These are phyloP conservation scores for Pygocentrus nattereri DNA, from an alignment of 2,797 vertebrate genomes.

Conservation along the genomic window DNA sequence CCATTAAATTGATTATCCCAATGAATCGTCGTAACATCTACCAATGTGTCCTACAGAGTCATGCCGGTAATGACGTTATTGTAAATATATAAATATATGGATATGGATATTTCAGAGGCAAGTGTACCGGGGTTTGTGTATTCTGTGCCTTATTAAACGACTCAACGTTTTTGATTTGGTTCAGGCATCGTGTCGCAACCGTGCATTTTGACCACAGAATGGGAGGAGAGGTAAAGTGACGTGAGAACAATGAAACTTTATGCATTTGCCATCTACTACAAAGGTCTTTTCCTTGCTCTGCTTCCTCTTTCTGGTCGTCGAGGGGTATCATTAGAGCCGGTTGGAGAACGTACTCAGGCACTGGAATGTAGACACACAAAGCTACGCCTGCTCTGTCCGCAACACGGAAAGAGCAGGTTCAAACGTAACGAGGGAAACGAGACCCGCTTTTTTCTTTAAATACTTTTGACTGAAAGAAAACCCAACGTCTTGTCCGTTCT, in stretches of 20 bases:
- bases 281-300: not conserved
- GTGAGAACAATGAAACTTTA: not conserved
- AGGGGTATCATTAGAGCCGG: not conserved
- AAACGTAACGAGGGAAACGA: not conserved
- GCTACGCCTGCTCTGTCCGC: not conserved
- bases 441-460: not conserved
- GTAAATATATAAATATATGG: conserved; percentile 92
- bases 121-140: conserved; percentile 98
- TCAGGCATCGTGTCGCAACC: conserved; percentile 75
- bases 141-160: conserved; percentile 97
- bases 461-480: conserved; percentile 34
- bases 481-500: too few species aligned
- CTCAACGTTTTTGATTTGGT: conserved; percentile 69
- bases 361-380: conserved; percentile 1
- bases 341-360: not conserved
- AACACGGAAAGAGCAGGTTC: not conserved
- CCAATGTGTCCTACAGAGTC: conserved; percentile 86
- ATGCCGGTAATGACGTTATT: conserved; percentile 96
- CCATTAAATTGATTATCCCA: conserved; percentile 61
- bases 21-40: conserved; percentile 83
- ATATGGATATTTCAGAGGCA: conserved; percentile 86
- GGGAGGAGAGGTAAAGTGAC: not conserved
- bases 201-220: conserved; percentile 62
- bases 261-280: too few species aligned
- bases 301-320: not conserved